Percentiles rank a stretch among this genome's conserved stretches.
phyloP scores from a whole-genome alignment of 23 tunicate genomes.

The Trididemnum clinides region DNA sequence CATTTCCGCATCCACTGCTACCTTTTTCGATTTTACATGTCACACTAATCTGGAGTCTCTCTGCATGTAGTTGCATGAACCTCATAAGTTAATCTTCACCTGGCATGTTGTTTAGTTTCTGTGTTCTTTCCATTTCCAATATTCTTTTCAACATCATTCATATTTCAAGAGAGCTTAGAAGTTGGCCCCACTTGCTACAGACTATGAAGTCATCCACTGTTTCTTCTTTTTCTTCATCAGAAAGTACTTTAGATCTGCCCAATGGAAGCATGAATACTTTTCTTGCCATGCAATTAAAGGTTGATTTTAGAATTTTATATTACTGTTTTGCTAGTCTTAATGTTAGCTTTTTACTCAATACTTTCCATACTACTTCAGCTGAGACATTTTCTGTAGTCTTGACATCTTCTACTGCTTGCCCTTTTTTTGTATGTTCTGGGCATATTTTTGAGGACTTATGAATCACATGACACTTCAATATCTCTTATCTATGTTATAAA shows the following conservation, averaged over 20 bases:
- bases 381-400: not conserved
- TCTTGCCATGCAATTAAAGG: not conserved
- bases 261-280: not conserved
- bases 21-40: not conserved
- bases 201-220: slow-evolving; percentile 1
- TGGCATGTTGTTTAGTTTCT: not conserved
- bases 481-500: too few relatives aligned
- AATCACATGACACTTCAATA: too few relatives aligned
- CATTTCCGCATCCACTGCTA: not conserved
- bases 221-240: not conserved
- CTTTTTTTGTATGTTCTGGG: too few relatives aligned
- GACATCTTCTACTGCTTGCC: not conserved
- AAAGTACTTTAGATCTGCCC: not conserved
- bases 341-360: not conserved
- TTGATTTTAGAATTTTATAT: not conserved
- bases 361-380: not conserved
- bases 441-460: too few relatives aligned
- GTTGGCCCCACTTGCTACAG: not conserved
- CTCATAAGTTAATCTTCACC: not conserved
- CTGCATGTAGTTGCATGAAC: not conserved
- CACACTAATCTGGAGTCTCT: not conserved
- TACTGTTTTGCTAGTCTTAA: not conserved
- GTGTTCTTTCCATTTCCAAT: not conserved
- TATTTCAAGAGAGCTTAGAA: not conserved
- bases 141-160: not conserved